phyloP scores from a whole-genome alignment of 2,113 vertebrate species.

The Nibea albiflora region DNA sequence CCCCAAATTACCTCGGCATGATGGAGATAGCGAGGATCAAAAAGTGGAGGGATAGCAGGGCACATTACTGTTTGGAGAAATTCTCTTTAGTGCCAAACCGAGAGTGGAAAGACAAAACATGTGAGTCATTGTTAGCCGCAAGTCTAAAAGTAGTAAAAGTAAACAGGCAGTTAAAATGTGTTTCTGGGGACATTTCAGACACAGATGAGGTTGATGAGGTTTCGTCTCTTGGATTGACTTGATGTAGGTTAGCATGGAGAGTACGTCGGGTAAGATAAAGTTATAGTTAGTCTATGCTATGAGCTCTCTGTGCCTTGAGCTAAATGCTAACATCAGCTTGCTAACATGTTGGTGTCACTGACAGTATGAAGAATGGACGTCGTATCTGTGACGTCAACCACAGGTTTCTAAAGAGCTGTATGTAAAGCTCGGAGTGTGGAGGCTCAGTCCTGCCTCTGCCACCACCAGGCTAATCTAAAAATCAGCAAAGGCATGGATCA shows the following conservation, averaged over 20 bases:
- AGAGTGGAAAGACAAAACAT: slow-evolving; percentile 13
- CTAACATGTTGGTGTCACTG: too few relatives aligned
- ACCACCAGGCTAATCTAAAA: too few relatives aligned
- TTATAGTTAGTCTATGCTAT: too few relatives aligned
- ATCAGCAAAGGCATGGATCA: too few relatives aligned
- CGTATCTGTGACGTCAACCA: too few relatives aligned
- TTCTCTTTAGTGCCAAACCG: slow-evolving; percentile 22
- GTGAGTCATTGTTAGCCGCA: slow-evolving; percentile 60
- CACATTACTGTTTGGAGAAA: not conserved
- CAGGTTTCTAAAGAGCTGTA: too few relatives aligned
- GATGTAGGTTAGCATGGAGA: too few relatives aligned
- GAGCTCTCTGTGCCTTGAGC: too few relatives aligned
- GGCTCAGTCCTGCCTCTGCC: too few relatives aligned
- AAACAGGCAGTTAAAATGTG: not conserved
- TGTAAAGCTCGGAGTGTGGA: too few relatives aligned
- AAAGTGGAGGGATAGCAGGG: not conserved
- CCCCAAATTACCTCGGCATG: not conserved
- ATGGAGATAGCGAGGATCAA: not conserved
- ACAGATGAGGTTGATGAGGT: not conserved
- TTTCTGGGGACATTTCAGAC: not conserved
- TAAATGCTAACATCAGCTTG: too few relatives aligned
- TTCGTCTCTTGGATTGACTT: not conserved
- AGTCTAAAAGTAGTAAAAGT: slow-evolving; percentile 25
- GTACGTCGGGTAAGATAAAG: not conserved
- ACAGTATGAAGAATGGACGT: too few relatives aligned